phyloP scores from a whole-genome alignment of 2,888 invertebrate species.

The Pediacus dermestoides region DNA sequence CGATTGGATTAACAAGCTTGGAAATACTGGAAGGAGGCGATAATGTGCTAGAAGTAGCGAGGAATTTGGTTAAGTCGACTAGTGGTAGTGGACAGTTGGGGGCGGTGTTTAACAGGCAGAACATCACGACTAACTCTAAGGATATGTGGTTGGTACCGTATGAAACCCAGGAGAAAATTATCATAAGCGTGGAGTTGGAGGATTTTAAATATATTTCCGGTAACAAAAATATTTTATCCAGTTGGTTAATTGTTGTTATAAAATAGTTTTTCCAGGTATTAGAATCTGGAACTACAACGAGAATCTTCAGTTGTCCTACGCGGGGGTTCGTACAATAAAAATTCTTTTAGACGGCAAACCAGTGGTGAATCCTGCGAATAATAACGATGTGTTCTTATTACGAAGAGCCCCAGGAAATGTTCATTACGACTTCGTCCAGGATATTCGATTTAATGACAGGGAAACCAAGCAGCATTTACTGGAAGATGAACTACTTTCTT shows the following conservation, averaged over 20 bases:
- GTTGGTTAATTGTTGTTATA: background rate
- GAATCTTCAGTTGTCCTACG: conserved; percentile 63
- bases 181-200: conserved; percentile 34
- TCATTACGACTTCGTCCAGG: conserved; percentile 75
- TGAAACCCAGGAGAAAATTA: conserved; percentile 35
- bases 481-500: conserved; percentile 6
- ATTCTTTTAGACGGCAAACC: conserved; percentile 51
- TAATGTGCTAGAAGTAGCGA: no score
- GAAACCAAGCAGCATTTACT: background rate
- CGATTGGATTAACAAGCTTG: conserved; percentile 60
- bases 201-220: conserved; percentile 41
- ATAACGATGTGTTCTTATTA: conserved; percentile 53
- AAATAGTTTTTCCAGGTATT: conserved; percentile 53
- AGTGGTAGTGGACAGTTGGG: conserved; percentile 42
- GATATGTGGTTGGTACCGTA: conserved; percentile 63
- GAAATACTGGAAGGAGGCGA: conserved; percentile 53
- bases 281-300: conserved; percentile 82
- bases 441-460: conserved; percentile 44
- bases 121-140: conserved; percentile 62
- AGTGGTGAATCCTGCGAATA: conserved; percentile 41
- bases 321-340: conserved; percentile 57
- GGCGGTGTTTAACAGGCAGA: conserved; percentile 64
- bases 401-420: conserved; percentile 73
- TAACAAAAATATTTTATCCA: conserved; percentile 16
- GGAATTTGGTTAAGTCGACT: conserved; percentile 40